Base-by-base conservation (phyloP, 2,888 invertebrate genomes). In the Napeogenes sylphis region DNA sequence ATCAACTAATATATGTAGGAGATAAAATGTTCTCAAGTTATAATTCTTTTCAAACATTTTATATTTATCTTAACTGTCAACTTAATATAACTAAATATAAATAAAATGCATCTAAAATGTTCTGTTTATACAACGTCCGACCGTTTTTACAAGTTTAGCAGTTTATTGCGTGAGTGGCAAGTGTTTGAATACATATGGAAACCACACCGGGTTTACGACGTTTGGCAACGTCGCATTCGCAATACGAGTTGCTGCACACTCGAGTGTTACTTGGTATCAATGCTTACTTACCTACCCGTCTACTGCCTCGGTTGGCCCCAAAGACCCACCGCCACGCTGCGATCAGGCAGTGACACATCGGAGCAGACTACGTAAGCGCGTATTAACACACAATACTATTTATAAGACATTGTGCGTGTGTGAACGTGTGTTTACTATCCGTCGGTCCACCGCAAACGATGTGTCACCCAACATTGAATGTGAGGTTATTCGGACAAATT, bases 391-490 rank as follows among this genome's bases (percentile, higher is more conserved):
- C 83, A 82, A 83, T 81, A 83, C 87, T 87, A 87, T 87, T 87
- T 85, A 86, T 88, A 85, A 75, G 73, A 80, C 78, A 80, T 77
- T 81, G 80, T 80, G 82, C 79, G 82, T 84, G 83, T 84, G 83
- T 78, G 82, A 76, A 77, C 80, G 80, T 79, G 86, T 88, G 87
- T 89, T 90, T 89, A 89, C 90, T 87, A 88, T 85, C 77, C 76
- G 79, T 71, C 80, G 82, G 81, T 78, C 81, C 82, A 79, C 82
- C 80, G 79, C 87, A 79, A 83, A 78, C 81, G 84, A 84, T 88
- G 89, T 88, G 88, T 89, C 88, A 89, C 84, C 82, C 80, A 70
- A 68, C 82, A 81, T 84, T 84, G 78, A 82, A 82, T 82, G 81
- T 82, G 78, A 80, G 82, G 81, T 83, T 84, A 84, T 84, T 83